Base-by-base conservation (phyloP, 2,797 vertebrate species). In the Glossophaga mutica region DNA sequence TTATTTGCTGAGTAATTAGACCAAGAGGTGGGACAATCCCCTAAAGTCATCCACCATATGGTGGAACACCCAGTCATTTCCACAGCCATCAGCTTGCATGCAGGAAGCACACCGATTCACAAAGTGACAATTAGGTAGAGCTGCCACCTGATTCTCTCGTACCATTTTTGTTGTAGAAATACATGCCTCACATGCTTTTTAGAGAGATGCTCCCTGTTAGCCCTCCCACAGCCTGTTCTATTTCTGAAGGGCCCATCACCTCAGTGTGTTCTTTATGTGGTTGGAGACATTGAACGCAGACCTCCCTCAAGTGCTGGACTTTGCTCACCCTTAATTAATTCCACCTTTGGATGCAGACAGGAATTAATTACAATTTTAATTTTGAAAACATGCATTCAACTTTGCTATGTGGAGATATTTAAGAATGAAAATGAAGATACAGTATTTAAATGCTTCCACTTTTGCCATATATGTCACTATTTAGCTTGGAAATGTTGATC, bases 1-100 rank as follows among this genome's bases (percentile, higher is more conserved):
- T 97, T 98, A 97, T 98, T 98, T 98, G 97, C 96, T 97, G 95
- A 98, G 94, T 98, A 98, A 98, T 98, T 98, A 98, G 97, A 98
- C 94, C 87, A 96, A 97, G 92, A 93, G 62, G 90, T 97, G 67
- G 90, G 96, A n/a, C 44, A 96, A 97, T 97, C 98, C 97, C 96
- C 96, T 95, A 89, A 92, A 78, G 98, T 95, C 97, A 98, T 50
- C 79, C 93, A 95, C 78, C 71, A 71, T 88, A 90, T 87, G 59
- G 26, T 84, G 96, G 94, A 96, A 91, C 97, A 97, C 87, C 73
- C 89, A 67, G 95, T 92, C 95, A 97, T 98, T 98, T 98, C 94
- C 98, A 96, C 44, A 96, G 52, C 84, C 96, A 96, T 96, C 97
- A 97, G 96, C 94, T 71, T 87, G 73, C 71, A 86, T 81, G 93